Conservation (phyloP, 2,113 vertebrate species). For the Dasyornis broadbenti region DNA sequence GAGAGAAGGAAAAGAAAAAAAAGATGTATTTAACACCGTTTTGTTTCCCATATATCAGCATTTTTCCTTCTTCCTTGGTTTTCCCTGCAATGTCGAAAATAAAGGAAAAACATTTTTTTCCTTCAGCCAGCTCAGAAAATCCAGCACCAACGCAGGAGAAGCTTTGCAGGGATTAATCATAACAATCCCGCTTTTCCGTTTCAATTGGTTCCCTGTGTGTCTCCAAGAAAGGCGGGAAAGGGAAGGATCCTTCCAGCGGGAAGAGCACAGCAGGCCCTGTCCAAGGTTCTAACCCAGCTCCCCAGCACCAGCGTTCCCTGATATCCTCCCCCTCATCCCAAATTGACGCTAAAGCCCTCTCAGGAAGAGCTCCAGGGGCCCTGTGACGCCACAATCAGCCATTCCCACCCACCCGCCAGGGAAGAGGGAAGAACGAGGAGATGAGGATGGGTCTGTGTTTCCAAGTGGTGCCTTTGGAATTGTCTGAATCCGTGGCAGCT, state of each 20-base stretch:
- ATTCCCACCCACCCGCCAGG: no score
- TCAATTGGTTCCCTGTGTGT: rapidly evolving
- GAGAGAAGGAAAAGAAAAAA: not conserved
- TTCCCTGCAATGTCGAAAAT: not conserved
- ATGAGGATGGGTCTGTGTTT: not conserved
- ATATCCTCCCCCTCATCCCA: not conserved
- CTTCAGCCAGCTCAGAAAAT: not conserved
- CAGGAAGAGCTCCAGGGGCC: not conserved
- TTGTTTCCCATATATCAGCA: not conserved
- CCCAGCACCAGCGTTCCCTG: not conserved
- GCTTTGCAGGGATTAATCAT: not conserved
- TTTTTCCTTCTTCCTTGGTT: not conserved
- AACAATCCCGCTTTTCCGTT: not conserved
- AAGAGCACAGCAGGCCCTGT: not conserved
- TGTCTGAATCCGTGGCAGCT: not conserved
- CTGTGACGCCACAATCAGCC: rapidly evolving
- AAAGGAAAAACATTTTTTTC: not conserved
- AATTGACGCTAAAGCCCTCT: not conserved
- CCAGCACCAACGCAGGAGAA: rapidly evolving
- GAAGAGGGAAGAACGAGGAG: not conserved
- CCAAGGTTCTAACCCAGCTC: constrained; percentile 39
- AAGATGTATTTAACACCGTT: rapidly evolving
- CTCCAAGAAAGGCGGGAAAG: not conserved
- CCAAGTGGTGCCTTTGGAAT: not conserved
- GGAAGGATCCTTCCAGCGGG: not conserved